Base-by-base conservation (phyloP, 2,113 vertebrate genomes). In the Varanus salvator region DNA sequence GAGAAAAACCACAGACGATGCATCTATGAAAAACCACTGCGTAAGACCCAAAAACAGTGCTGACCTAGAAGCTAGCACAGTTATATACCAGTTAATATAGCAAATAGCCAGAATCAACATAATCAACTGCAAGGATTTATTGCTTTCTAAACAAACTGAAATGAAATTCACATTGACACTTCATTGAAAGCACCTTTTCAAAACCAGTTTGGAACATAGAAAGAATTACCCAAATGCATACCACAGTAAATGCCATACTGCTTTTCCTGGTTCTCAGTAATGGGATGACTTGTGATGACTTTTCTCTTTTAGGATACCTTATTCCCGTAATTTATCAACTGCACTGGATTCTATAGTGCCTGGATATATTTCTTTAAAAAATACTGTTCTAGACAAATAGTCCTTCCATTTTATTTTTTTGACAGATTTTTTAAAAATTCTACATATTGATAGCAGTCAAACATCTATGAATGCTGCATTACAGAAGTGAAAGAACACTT, bases 1-100 rank as follows among this genome's bases (percentile, higher is more conserved):
- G 86, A 92, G 87, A 88, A 96, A 92, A 96, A 92, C 93, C 94
- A 92, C 93, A 91, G 93, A 93, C 92, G 87, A 90, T 94, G 88
- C 5, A 64, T 91, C 94, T 95, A 94, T 86, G 93, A 93, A 94
- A 95, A 91, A 50, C 78, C 89, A 90, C 89, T 90, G 89, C 25
- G 87, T 88, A 85, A 90, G 80, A 93, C 92, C 93, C 94, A 96
- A 91, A 86, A 31, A 0, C 84, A 93, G 92, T 93, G 54, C 89
- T 90, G 88, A 78, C 90, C 48, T 88, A 48, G 88, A 89, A 93
- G 85, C 91, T 44, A 68, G 34, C 68, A 78, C 84, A 88, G 69
- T 89, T 87, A 9, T 3, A 0, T 76, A 83, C 68, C 75, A 91
- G 87, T 75, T 86, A 83, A 74, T 77, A 64, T 86, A 91, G 91